Percentiles rank a stretch among this genome's conserved stretches.
Conservation (phyloP, 2,113 vertebrate genomes). For the Tretioscincus oriximinensis region DNA sequence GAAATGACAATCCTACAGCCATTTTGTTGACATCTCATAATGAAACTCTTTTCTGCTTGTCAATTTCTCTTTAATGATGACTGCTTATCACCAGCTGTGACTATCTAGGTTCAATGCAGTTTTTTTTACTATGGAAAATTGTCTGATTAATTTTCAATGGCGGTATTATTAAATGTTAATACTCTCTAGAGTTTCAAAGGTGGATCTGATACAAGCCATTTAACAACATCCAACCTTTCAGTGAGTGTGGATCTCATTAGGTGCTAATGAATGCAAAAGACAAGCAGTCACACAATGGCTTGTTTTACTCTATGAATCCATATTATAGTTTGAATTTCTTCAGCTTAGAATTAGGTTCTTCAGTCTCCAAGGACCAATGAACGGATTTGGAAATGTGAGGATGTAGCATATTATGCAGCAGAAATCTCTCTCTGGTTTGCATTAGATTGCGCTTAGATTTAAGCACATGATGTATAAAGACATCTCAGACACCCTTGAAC, state of each 20-base stretch:
- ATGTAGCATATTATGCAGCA: not conserved
- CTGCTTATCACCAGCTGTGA: not conserved
- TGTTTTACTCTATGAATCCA: not conserved
- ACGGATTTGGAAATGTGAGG: too few species aligned
- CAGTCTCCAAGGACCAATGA: too few species aligned
- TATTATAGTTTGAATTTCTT: too few species aligned
- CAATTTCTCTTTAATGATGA: not conserved
- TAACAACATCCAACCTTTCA: not conserved
- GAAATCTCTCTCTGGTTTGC: not conserved
- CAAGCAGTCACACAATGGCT: not conserved
- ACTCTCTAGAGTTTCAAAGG: not conserved
- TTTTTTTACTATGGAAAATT: not conserved
- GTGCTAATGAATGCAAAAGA: not conserved
- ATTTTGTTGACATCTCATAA: rapidly evolving
- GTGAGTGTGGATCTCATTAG: not conserved
- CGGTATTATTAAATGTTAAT: not conserved
- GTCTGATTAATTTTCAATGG: rapidly evolving
- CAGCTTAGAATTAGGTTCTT: too few species aligned
- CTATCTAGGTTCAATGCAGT: not conserved
- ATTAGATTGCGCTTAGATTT: not conserved
- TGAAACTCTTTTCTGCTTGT: rapidly evolving
- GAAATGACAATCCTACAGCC: not conserved
- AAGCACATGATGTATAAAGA: not conserved
- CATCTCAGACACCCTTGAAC: not conserved
- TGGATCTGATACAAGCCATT: not conserved